Evolutionary conservation across 2,113 vertebrate genomes (phyloP).

Genomic region (Opisthocomus hoazin): DNA sequence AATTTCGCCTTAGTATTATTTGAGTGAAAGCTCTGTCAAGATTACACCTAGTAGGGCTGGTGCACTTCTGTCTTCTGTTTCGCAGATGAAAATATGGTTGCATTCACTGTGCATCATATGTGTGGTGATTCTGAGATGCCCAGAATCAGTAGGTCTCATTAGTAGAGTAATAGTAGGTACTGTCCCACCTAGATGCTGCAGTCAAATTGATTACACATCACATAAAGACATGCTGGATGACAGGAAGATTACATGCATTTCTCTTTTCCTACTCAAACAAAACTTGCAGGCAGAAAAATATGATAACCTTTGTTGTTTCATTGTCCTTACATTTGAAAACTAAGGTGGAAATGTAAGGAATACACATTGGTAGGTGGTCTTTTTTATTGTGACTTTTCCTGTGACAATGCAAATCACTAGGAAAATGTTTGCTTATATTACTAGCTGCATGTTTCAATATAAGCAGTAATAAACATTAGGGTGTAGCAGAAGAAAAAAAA

Average conservation of each 20-base stretch:
- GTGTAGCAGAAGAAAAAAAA: neutral
- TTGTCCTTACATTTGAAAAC: neutral
- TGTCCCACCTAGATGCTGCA: neutral
- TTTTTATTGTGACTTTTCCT: neutral
- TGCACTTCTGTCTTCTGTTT: neutral
- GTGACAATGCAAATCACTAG: neutral
- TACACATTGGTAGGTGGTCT: neutral
- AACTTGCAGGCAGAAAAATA: neutral
- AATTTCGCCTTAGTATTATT: neutral
- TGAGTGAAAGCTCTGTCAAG: neutral
- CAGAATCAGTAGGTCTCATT: neutral
- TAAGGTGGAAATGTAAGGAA: neutral
- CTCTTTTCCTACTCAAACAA: neutral
- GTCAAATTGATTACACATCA: neutral
- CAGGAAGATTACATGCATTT: neutral
- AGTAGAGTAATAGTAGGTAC: neutral
- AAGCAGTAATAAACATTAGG: neutral
- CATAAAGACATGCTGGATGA: neutral
- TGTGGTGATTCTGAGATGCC: neutral
- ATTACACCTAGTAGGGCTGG: neutral
- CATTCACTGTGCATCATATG: neutral
- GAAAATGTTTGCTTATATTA: neutral
- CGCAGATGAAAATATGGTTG: neutral
- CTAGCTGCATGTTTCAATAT: neutral
- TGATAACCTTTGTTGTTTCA: neutral